A percentile compares a stretch with the other conserved stretches of the same genome.
Conservation (phyloP, 2,113 vertebrate species). For the Copsychus sechellarum region DNA sequence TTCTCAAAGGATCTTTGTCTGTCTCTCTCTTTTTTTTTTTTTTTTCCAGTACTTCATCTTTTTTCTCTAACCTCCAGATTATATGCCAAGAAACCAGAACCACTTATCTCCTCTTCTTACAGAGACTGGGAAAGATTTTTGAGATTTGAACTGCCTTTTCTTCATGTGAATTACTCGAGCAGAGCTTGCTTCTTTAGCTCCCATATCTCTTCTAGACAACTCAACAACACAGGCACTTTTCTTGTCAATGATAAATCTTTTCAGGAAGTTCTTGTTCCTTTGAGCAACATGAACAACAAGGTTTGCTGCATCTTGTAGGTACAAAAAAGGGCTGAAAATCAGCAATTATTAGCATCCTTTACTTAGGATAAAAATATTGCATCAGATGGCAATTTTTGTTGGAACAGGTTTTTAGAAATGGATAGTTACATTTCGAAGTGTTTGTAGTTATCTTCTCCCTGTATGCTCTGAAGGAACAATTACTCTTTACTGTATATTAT, state of each 20-base stretch:
- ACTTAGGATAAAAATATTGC: neutral
- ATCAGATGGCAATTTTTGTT: neutral
- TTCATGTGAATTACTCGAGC: neutral
- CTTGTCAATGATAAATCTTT: neutral
- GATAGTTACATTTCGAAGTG: neutral
- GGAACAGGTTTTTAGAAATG: neutral
- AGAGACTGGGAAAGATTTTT: neutral
- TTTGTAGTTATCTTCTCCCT: neutral
- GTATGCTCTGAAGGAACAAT: neutral
- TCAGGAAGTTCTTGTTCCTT: neutral
- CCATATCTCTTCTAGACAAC: neutral
- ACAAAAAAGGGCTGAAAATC: rapidly evolving
- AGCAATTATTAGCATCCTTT: neutral
- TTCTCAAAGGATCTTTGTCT: slow-evolving; percentile 9
- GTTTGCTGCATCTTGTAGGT: neutral
- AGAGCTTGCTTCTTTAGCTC: neutral
- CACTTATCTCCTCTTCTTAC: neutral
- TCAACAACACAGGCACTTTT: neutral
- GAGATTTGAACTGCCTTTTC: neutral
- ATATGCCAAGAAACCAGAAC: neutral
- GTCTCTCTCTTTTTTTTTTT: neutral
- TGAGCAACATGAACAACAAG: neutral
- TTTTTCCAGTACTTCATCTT: neutral
- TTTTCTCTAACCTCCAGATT: neutral
- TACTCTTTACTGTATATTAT: neutral